Evolutionary conservation across 2,797 vertebrate species (phyloP).

Genomic region (Gadopsis bispinosus): DNA sequence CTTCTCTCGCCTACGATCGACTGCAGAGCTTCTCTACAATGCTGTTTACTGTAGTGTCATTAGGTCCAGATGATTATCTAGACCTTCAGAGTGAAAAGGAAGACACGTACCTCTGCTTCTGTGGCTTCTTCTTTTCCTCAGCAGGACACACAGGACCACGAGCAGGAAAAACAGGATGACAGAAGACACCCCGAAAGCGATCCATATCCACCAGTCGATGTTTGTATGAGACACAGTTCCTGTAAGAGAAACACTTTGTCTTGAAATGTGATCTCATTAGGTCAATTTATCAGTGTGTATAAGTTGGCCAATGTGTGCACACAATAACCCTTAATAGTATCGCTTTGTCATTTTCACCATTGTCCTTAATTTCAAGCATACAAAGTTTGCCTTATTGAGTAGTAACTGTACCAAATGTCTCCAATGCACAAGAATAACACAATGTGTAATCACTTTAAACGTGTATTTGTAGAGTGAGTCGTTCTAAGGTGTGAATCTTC

Average conservation of each 20-base stretch:
- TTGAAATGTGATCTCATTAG: constrained; percentile 2
- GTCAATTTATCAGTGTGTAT: neutral
- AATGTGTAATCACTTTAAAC: neutral
- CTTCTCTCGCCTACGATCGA: neutral
- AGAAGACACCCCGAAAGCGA: constrained; percentile 9
- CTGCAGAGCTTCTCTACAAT: constrained; percentile 23
- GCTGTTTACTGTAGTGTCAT: neutral
- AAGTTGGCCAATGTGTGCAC: neutral
- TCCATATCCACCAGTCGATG: constrained; percentile 41
- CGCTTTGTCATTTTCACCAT: neutral
- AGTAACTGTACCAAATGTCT: neutral
- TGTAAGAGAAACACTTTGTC: constrained; percentile 33
- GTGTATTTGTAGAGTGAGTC: neutral
- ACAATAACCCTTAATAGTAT: neutral
- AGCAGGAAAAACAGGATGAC: constrained; percentile 54
- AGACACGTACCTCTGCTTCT: constrained; percentile 57
- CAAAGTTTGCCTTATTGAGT: neutral
- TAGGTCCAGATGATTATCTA: constrained; percentile 1
- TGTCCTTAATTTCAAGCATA: neutral
- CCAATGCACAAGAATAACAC: neutral
- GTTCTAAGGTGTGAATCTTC: neutral
- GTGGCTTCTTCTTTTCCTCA: constrained; percentile 35
- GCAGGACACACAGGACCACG: constrained; percentile 10
- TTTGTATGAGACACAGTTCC: neutral
- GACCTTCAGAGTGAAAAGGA: neutral